Conservation (phyloP, 2,888 invertebrate genomes). For the Lasioglossum vierecki region DNA sequence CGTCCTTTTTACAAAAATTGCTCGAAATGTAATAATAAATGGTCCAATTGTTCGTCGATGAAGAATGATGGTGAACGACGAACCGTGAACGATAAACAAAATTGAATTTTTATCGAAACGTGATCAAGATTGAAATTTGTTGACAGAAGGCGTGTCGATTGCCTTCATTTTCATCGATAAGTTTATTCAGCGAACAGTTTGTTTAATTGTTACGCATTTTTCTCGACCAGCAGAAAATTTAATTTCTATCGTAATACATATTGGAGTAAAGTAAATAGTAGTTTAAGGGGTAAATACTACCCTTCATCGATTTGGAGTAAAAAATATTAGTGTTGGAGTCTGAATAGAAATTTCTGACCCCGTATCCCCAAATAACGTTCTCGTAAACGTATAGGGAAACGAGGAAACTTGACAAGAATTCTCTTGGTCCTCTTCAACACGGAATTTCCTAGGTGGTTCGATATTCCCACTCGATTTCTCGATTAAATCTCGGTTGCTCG, state of each 20-base stretch:
- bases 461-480: slow-evolving; percentile 31
- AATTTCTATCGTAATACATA: too few relatives aligned
- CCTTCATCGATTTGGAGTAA: too few relatives aligned
- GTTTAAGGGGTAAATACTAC: not conserved
- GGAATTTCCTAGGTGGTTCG: slow-evolving; percentile 1
- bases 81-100: not conserved
- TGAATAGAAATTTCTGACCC: slow-evolving; percentile 2
- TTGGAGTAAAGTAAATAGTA: not conserved
- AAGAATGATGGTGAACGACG: not conserved
- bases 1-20: not conserved
- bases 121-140: not conserved
- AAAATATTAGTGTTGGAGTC: not conserved
- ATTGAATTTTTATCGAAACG: not conserved
- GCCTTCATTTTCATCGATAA: not conserved
- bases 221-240: too few relatives aligned
- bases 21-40: not conserved
- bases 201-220: too few relatives aligned
- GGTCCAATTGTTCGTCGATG: not conserved
- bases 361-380: not conserved
- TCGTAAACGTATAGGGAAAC: not conserved
- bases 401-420: slow-evolving; percentile 24
- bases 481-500: slow-evolving; percentile 39
- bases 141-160: not conserved
- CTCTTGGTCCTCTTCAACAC: not conserved
- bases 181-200: not conserved